Percentiles rank a stretch among this genome's conserved stretches.
Conservation (phyloP, 2,888 invertebrate genomes). For the Drosophila stalkeri region DNA sequence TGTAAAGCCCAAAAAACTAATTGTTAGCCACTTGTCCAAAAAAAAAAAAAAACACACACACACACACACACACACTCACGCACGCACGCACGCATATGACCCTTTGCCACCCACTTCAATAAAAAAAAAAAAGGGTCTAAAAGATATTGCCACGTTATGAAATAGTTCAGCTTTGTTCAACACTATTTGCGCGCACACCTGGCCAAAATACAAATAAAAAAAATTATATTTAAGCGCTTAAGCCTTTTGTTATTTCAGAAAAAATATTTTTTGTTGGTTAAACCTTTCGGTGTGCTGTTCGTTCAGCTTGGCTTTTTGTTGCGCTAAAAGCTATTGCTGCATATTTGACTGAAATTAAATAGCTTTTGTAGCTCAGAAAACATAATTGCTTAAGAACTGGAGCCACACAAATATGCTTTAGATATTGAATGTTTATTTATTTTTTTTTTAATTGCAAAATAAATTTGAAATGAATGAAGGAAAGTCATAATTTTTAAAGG, state of each 20-base stretch:
- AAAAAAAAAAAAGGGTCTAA: neutral
- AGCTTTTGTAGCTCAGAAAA: slow-evolving; percentile 20
- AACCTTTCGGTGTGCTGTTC: neutral
- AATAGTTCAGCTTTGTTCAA: slow-evolving; percentile 45
- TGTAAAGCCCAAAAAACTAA: slow-evolving; percentile 53
- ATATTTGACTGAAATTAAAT: slow-evolving; percentile 59
- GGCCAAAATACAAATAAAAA: slow-evolving; percentile 25
- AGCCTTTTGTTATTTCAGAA: slow-evolving; percentile 57
- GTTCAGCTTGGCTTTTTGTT: slow-evolving; percentile 36
- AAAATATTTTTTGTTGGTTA: neutral
- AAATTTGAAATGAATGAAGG: neutral
- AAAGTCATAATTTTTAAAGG: too few relatives aligned
- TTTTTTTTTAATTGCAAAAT: neutral
- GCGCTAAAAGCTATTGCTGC: slow-evolving; percentile 55
- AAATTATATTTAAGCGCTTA: slow-evolving; percentile 37
- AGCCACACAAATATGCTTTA: neutral
- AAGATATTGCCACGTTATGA: slow-evolving; percentile 35
- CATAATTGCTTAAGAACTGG: slow-evolving; percentile 6
- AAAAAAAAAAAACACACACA: slow-evolving; percentile 11
- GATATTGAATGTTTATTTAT: neutral
- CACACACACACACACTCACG: neutral
- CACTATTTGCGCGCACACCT: slow-evolving; percentile 42
- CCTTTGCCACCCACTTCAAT: neutral
- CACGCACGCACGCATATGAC: neutral
- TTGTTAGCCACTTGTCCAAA: slow-evolving; percentile 42